Conservation (phyloP, 2,797 vertebrate genomes). For the Siniperca scherzeri region DNA sequence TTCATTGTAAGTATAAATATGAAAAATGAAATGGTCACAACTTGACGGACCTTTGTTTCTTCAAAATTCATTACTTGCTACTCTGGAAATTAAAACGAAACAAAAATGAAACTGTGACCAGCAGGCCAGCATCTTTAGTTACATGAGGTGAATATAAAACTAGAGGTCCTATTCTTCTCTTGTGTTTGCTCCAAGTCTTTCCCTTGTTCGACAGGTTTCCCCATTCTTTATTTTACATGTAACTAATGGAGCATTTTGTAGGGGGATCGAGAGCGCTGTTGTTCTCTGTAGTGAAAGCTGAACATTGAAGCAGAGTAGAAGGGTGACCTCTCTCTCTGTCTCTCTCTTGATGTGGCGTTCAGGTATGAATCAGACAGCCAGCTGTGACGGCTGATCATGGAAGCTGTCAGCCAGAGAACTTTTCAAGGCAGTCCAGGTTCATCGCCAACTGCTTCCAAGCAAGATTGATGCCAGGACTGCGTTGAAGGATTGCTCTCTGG, state of each 20-base stretch:
- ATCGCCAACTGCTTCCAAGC: slow-evolving; percentile 69
- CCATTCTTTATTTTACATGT: slow-evolving; percentile 3
- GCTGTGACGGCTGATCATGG: slow-evolving; percentile 80
- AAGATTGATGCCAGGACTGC: slow-evolving; percentile 75
- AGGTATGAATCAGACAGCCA: slow-evolving; percentile 79
- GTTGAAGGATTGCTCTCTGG: slow-evolving; percentile 77
- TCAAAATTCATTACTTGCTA: not conserved
- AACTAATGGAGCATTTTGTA: slow-evolving; percentile 15
- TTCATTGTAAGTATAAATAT: not conserved
- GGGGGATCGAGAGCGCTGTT: not conserved
- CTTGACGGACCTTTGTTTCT: not conserved
- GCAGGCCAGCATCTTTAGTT: not conserved
- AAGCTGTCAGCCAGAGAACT: slow-evolving; percentile 76
- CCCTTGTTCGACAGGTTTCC: slow-evolving; percentile 5
- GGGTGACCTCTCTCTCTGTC: slow-evolving; percentile 56
- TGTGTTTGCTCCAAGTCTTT: slow-evolving; percentile 10
- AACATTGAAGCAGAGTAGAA: slow-evolving; percentile 49
- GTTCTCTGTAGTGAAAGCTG: slow-evolving; percentile 27
- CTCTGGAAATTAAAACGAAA: slow-evolving; percentile 13
- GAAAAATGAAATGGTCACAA: not conserved
- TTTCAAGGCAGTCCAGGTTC: slow-evolving; percentile 76
- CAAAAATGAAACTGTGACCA: slow-evolving; percentile 11
- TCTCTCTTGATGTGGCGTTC: slow-evolving; percentile 53
- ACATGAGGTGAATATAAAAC: slow-evolving; percentile 26
- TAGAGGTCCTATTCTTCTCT: slow-evolving; percentile 17